Percentiles rank a stretch among this genome's conserved stretches.
phyloP scores from a whole-genome alignment of 1,140 invertebrate genomes.

The Lepidurus apus region DNA sequence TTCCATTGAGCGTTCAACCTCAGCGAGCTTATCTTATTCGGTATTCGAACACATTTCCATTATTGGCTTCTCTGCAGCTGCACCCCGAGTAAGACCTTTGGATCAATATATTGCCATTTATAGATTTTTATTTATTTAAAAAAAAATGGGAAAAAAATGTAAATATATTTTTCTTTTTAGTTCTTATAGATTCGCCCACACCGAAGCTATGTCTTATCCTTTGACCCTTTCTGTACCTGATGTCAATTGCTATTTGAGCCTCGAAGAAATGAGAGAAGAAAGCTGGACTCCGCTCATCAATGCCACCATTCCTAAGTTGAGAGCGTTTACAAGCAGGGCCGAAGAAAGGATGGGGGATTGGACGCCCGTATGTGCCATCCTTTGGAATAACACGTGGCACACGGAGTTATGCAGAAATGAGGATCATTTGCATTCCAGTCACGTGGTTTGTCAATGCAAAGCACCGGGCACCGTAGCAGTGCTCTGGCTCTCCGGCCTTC shows the following conservation, averaged over 20 bases:
- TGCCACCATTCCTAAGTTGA: not conserved
- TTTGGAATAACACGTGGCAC: not conserved
- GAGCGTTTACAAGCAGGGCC: not conserved
- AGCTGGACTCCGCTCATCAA: not conserved
- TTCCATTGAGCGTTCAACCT: not conserved
- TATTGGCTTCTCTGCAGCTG: slow-evolving; percentile 14
- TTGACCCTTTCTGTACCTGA: slow-evolving; percentile 5
- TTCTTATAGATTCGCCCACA: slow-evolving; percentile 1
- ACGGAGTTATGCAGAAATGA: not conserved
- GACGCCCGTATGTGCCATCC: not conserved
- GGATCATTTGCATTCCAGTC: not conserved
- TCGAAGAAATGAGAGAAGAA: not conserved
- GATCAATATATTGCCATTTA: not conserved
- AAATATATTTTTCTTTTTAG: not conserved
- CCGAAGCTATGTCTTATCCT: not conserved
- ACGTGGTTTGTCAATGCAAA: slow-evolving; percentile 10
- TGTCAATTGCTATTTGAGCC: not conserved
- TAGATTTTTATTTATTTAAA: not conserved
- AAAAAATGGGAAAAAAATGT: not conserved
- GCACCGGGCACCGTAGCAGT: not conserved
- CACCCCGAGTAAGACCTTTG: not conserved
- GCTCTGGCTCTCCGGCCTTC: not conserved
- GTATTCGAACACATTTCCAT: slow-evolving; percentile 1
- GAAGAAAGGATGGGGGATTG: not conserved
- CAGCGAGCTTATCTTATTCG: slow-evolving; percentile 15